phyloP scores from a whole-genome alignment of 1,140 invertebrate genomes.

The Drosophila albomicans region DNA sequence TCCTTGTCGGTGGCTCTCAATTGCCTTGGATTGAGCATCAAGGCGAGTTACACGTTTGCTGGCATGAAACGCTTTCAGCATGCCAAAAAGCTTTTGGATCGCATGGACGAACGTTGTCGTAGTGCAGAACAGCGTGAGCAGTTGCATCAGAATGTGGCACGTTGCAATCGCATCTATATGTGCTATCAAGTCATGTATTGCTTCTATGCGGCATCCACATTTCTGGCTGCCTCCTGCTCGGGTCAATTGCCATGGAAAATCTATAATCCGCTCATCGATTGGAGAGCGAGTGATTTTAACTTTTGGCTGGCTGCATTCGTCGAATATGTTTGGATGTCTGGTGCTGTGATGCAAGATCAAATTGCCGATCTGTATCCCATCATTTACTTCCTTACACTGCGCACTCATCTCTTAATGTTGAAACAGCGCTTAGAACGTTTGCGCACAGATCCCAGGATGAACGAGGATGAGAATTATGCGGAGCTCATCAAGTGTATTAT shows the following conservation, averaged over 20 bases:
- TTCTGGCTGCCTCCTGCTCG: neutral
- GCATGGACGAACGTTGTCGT: slow-evolving; percentile 49
- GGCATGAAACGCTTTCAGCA: slow-evolving; percentile 25
- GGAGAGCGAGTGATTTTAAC: neutral
- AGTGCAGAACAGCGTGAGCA: neutral
- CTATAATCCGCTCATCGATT: slow-evolving; percentile 57
- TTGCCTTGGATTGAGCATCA: slow-evolving; percentile 49
- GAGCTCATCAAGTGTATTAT: slow-evolving; percentile 54
- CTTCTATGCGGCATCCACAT: slow-evolving; percentile 26
- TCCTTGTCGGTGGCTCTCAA: slow-evolving; percentile 53
- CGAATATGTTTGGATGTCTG: slow-evolving; percentile 38
- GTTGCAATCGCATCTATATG: slow-evolving; percentile 34
- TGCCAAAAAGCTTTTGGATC: slow-evolving; percentile 48
- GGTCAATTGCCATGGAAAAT: slow-evolving; percentile 52
- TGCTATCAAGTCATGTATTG: slow-evolving; percentile 35
- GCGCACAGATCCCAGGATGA: slow-evolving; percentile 6
- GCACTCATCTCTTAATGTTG: slow-evolving; percentile 50
- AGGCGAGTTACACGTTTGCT: slow-evolving; percentile 33
- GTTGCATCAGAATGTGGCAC: slow-evolving; percentile 41
- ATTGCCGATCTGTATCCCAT: slow-evolving; percentile 58
- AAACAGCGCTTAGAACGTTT: slow-evolving; percentile 38
- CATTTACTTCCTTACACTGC: slow-evolving; percentile 37
- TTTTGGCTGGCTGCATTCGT: slow-evolving; percentile 28
- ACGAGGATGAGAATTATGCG: slow-evolving; percentile 35
- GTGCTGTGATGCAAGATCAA: slow-evolving; percentile 44